Percentiles rank a stretch among this genome's conserved stretches.
phyloP scores from a whole-genome alignment of 2,113 vertebrate species.

The Aphyosemion australe region DNA sequence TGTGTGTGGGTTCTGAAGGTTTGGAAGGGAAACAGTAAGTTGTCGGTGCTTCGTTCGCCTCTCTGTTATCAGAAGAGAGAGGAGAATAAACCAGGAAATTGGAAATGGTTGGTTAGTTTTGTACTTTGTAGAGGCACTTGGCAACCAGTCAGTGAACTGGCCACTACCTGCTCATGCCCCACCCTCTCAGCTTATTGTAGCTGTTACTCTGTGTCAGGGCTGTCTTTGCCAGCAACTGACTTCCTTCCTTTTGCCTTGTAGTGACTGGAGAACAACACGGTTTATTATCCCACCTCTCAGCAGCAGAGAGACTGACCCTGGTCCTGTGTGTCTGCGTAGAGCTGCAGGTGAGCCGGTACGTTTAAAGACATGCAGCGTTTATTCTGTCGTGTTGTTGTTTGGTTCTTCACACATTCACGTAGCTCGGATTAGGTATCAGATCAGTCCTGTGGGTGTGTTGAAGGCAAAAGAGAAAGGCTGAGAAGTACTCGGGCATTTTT shows the following conservation, averaged over 20 bases:
- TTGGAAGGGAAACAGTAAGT: conserved; percentile 14
- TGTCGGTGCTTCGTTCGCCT: conserved; percentile 1
- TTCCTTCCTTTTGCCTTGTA: conserved; percentile 38
- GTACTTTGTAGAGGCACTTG: conserved; percentile 41
- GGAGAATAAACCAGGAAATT: not conserved
- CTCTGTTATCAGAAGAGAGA: conserved; percentile 4
- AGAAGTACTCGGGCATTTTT: conserved; percentile 33
- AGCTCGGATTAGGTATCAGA: conserved; percentile 53
- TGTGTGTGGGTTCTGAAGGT: conserved; percentile 18
- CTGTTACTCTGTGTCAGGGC: conserved; percentile 51
- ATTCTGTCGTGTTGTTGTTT: conserved; percentile 20
- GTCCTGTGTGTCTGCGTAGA: not conserved
- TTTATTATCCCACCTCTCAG: not conserved
- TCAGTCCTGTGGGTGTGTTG: conserved; percentile 45
- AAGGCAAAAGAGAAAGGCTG: conserved; percentile 27
- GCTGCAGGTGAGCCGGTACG: conserved; percentile 46
- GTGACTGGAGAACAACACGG: conserved; percentile 26
- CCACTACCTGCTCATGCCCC: conserved; percentile 69
- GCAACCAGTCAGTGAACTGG: conserved; percentile 55
- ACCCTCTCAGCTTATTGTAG: conserved; percentile 45
- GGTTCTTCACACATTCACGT: conserved; percentile 26
- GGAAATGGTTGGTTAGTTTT: conserved; percentile 19
- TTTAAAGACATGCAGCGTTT: conserved; percentile 6
- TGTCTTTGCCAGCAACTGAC: conserved; percentile 48
- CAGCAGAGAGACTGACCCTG: conserved; percentile 8